Evolutionary conservation across 1,140 invertebrate species (phyloP).

Genomic region (Camponotus floridanus): DNA sequence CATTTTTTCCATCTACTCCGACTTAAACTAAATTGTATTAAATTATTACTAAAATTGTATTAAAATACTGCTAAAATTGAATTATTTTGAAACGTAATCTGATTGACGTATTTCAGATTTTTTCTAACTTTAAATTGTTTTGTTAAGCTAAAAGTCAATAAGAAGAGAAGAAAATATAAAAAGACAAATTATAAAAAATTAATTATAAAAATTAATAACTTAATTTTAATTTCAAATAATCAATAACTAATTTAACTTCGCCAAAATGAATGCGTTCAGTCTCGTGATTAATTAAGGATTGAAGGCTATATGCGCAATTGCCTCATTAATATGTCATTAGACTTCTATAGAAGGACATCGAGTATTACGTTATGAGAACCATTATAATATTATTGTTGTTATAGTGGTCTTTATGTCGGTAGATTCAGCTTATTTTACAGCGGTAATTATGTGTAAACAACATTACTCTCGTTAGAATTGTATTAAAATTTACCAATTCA

Average conservation of each 20-base stretch:
- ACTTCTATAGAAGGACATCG: neutral
- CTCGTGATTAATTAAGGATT: constrained; percentile 9
- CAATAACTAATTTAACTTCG: constrained; percentile 15
- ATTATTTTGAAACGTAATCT: neutral
- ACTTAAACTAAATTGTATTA: neutral
- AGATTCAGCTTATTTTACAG: constrained; percentile 14
- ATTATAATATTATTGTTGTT: constrained; percentile 8
- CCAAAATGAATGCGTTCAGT: neutral
- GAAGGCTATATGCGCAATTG: neutral
- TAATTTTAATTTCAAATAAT: constrained; percentile 17
- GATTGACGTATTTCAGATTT: neutral
- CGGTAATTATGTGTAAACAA: constrained; percentile 28
- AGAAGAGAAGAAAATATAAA: neutral
- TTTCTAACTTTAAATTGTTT: neutral
- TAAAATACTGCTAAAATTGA: neutral
- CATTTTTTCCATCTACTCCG: neutral
- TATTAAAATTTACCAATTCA: constrained; percentile 48
- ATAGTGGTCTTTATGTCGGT: neutral
- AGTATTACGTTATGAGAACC: neutral
- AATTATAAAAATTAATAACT: constrained; percentile 21
- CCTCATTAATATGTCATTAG: constrained; percentile 6
- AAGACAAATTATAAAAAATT: neutral
- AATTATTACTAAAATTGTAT: too few species aligned
- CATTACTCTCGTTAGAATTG: neutral
- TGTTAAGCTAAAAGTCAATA: neutral